Percentiles rank a stretch among this genome's conserved stretches.
Conservation (phyloP, 2,888 invertebrate genomes). For the Sminthurinus aureus region DNA sequence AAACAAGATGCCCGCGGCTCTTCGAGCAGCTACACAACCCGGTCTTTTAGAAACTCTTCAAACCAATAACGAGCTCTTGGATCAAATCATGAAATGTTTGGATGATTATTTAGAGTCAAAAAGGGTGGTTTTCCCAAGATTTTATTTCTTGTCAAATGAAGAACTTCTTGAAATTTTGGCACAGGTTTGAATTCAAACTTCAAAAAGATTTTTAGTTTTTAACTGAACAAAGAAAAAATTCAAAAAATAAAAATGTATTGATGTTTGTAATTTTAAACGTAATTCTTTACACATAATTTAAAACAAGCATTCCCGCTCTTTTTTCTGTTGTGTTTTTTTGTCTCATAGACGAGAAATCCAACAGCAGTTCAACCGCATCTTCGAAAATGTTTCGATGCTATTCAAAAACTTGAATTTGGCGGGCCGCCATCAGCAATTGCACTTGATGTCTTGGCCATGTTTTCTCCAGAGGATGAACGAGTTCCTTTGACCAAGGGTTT, state of each 20-base stretch:
- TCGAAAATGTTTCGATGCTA: slow-evolving; percentile 88
- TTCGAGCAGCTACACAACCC: slow-evolving; percentile 79
- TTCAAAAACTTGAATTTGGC: slow-evolving; percentile 79
- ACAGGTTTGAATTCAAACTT: slow-evolving; percentile 71
- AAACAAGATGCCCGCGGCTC: slow-evolving; percentile 80
- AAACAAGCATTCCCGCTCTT: no score
- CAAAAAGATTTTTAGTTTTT: no score
- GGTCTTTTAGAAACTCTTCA: slow-evolving; percentile 74
- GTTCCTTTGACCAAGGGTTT: slow-evolving; percentile 80
- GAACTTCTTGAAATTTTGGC: slow-evolving; percentile 89
- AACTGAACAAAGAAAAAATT: no score
- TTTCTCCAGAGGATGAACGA: slow-evolving; percentile 87
- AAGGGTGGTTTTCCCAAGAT: slow-evolving; percentile 85
- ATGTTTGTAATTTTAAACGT: not conserved
- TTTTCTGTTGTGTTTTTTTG: slow-evolving; percentile 21
- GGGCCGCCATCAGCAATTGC: slow-evolving; percentile 59
- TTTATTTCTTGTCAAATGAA: slow-evolving; percentile 90
- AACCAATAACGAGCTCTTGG: slow-evolving; percentile 79
- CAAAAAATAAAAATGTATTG: no score
- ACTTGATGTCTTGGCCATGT: slow-evolving; percentile 82
- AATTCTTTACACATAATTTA: not conserved
- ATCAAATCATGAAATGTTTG: slow-evolving; percentile 88
- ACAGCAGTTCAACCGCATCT: slow-evolving; percentile 90
- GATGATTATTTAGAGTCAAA: slow-evolving; percentile 90
- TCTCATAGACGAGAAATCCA: slow-evolving; percentile 77